Base-by-base conservation (phyloP, 2,888 invertebrate species). In the Strigamia crassipes region DNA sequence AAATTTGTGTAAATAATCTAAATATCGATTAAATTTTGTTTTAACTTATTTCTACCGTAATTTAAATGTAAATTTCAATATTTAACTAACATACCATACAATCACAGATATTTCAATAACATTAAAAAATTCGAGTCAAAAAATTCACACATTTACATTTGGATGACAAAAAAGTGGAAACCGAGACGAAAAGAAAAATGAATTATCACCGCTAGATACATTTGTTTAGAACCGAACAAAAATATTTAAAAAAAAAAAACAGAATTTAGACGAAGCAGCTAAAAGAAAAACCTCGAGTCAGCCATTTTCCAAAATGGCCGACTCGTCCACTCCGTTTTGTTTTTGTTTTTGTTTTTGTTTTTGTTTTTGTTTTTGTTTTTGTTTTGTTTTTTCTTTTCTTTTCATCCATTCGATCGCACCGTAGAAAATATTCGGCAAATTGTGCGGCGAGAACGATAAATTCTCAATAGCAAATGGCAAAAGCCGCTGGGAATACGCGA, bases 61-160 rank as follows among this genome's bases (percentile, higher is more conserved):
- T 31, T 8, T 10, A 13, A 66, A 66, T 51, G 3, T 13, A 51
- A 61, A n/a, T 23, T 61, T 61, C n/a, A 15, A 23, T 27, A 66
- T 10, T 27, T 21, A 66, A 12, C 66, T 27, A 66, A 66, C 23
- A 23, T 66, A 66, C 66, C 66, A 51, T 51, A 66, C 66, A 66
- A 66, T 66, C 66, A 66, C 66, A 66, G 66, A 66, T 66, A 27
- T 66, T 66, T 66, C 31, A 27, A 66, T 61, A 61, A 61, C 61
- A 61, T 61, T 61, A 18, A 27, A 66, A 66, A 27, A 66, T 23
- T 23, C 18, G n/a, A 61, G 15, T 61, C n/a, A 66, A 66, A 66
- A 66, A 66, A 66, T 27, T 27, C 27, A 66, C 66, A 66, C 66
- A 66, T 66, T 66, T 66, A 27, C 31, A 66, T 31, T 66, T 27